These are phyloP conservation scores for Telmatochromis sp. DNA, from an alignment of 2,113 vertebrate genomes.

Conservation along the genomic window DNA sequence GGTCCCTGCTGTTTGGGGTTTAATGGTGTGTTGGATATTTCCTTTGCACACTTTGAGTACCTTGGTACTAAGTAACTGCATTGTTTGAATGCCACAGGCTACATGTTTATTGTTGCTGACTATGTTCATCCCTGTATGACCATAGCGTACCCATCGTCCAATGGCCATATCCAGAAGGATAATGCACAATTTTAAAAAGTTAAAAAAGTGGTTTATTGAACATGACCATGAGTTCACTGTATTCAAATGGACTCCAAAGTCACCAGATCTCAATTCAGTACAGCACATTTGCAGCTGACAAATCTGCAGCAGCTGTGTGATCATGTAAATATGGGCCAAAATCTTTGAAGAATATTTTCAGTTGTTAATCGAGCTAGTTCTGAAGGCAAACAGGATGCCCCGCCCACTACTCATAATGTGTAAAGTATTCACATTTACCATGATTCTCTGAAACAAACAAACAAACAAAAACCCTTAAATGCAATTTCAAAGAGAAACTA, in stretches of 20 bases:
- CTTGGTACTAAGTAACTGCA: not conserved
- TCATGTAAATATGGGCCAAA: not conserved
- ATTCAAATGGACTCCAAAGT: not conserved
- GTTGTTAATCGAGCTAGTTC: not conserved
- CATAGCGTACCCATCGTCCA: accelerated
- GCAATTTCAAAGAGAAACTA: not conserved
- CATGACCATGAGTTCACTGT: not conserved
- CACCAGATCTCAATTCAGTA: not conserved
- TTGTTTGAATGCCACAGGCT: not conserved
- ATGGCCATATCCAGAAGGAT: not conserved
- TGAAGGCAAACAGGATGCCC: not conserved
- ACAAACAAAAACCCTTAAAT: not conserved
- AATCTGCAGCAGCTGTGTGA: not conserved
- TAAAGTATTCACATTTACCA: not conserved
- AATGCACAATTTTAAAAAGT: not conserved
- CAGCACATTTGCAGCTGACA: not conserved
- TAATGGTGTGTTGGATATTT: not conserved
- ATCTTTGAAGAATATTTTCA: not conserved
- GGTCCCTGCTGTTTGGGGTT: not conserved
- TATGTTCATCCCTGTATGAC: not conserved
- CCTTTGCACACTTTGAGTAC: not conserved
- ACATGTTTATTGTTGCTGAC: not conserved
- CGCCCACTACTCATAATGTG: not conserved
- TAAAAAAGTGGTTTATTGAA: not conserved
- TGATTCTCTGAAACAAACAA: not conserved